Conservation (phyloP, 2,113 vertebrate species). For the Perognathus longimembris region DNA sequence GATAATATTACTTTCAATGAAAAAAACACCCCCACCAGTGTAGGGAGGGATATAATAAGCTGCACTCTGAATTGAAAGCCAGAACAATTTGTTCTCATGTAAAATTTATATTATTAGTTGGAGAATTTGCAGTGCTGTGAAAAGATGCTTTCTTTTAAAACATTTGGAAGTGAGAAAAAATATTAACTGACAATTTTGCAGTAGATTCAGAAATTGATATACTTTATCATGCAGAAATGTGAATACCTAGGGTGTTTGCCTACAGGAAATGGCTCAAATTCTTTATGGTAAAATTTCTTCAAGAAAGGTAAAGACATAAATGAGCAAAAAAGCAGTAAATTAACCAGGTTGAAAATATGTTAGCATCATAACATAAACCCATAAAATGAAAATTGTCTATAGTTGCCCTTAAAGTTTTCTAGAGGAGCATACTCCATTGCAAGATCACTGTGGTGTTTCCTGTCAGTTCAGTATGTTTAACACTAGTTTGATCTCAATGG, state of each 20-base stretch:
- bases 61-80: conserved; percentile 39
- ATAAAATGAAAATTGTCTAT: conserved; percentile 26
- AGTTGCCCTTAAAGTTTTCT: neutral
- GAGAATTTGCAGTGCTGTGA: conserved; percentile 40
- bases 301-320: conserved; percentile 12
- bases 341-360: conserved; percentile 18
- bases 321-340: neutral
- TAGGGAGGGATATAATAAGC: conserved; percentile 2
- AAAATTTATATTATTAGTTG: conserved; percentile 58
- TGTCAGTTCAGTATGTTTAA: neutral
- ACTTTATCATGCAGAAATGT: conserved; percentile 41
- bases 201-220: conserved; percentile 47
- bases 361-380: neutral
- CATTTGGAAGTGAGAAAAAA: conserved; percentile 29
- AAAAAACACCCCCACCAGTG: neutral
- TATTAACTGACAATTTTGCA: conserved; percentile 23
- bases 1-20: conserved; percentile 61
- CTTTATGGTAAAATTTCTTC: conserved; percentile 45
- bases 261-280: neutral
- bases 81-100: conserved; percentile 55
- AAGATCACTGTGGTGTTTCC: neutral
- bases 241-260: conserved; percentile 13
- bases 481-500: neutral
- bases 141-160: conserved; percentile 63
- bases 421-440: neutral